These are phyloP conservation scores for Ursus arctos DNA, from an alignment of 2,113 vertebrate species.

Conservation along the genomic window DNA sequence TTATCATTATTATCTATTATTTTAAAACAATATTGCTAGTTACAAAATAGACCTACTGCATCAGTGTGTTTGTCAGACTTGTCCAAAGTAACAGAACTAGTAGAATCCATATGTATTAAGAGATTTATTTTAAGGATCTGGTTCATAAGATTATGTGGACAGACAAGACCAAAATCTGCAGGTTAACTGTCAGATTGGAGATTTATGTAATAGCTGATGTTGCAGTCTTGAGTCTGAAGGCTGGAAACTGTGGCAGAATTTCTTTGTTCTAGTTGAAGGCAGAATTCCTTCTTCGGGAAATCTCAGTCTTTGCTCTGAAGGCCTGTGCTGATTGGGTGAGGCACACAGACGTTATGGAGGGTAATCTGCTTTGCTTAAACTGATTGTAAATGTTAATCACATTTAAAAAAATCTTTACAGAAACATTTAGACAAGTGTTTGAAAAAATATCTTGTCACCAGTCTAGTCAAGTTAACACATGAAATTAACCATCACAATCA, in stretches of 20 bases:
- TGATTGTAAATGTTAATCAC: neutral
- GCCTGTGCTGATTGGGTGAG: neutral
- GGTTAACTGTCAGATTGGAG: neutral
- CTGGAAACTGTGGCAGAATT: neutral
- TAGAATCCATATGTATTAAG: neutral
- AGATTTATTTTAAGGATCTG: neutral
- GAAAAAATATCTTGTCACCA: neutral
- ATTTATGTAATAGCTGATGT: neutral
- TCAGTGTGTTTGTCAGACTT: neutral
- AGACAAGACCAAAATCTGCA: neutral
- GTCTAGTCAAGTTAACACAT: neutral
- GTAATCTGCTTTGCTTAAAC: neutral
- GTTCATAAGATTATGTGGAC: neutral
- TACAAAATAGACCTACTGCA: neutral
- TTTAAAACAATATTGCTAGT: neutral
- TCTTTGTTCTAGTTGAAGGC: neutral
- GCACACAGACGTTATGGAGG: neutral
- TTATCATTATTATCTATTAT: neutral
- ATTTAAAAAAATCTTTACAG: neutral
- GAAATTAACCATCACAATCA: neutral
- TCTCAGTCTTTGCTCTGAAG: neutral
- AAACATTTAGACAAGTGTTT: neutral
- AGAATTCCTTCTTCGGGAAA: neutral
- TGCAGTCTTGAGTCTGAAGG: neutral
- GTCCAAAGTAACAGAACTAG: neutral